Conservation (phyloP, 1,140 invertebrate species). For the Arion vulgaris region DNA sequence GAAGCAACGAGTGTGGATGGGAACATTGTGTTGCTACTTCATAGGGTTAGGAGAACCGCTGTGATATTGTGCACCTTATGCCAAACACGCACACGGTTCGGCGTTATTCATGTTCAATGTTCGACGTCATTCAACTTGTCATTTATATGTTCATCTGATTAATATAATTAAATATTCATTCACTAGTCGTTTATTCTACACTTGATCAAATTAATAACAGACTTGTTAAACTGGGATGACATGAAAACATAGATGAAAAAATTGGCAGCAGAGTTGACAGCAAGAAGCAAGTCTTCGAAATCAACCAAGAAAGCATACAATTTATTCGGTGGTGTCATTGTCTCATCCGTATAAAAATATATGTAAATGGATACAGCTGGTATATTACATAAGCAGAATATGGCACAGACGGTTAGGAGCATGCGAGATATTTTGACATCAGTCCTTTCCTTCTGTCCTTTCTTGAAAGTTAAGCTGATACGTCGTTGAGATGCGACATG, state of each 20-base stretch:
- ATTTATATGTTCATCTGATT: too few relatives aligned
- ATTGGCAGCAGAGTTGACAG: neutral
- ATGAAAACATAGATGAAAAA: neutral
- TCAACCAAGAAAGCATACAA: neutral
- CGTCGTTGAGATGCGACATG: neutral
- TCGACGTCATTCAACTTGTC: too few relatives aligned
- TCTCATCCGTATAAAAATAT: neutral
- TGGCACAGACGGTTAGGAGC: neutral
- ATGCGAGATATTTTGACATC: neutral
- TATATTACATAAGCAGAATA: neutral
- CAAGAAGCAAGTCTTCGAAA: neutral
- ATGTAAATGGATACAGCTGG: neutral
- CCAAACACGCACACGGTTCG: too few relatives aligned
- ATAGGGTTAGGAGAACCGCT: too few relatives aligned
- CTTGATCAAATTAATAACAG: neutral
- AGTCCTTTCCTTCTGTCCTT: neutral
- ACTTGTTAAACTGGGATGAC: neutral
- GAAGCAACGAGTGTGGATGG: too few relatives aligned
- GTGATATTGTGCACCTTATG: too few relatives aligned
- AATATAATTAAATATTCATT: too few relatives aligned
- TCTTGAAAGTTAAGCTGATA: neutral
- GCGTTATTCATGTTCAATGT: too few relatives aligned
- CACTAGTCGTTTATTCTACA: too few relatives aligned
- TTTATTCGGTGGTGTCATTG: neutral
- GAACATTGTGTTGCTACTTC: too few relatives aligned